phyloP scores from a whole-genome alignment of 2,888 invertebrate genomes.

The Crematogaster levior region DNA sequence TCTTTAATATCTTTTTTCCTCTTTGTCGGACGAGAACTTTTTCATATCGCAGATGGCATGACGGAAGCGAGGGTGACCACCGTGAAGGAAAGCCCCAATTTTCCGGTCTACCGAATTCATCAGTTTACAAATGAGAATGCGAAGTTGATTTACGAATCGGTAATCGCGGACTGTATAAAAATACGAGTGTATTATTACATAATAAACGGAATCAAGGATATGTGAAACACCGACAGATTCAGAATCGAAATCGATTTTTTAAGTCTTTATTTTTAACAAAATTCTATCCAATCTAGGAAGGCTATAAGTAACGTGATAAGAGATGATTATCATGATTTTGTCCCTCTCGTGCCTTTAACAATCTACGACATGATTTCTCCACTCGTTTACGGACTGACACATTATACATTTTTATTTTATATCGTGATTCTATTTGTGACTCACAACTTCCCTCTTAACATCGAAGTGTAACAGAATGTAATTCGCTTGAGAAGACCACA shows the following conservation, averaged over 20 bases:
- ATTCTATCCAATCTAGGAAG: too few species aligned
- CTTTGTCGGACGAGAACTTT: not conserved
- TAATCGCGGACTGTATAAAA: slow-evolving; percentile 15
- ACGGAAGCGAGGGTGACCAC: slow-evolving; percentile 74
- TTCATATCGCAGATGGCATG: slow-evolving; percentile 67
- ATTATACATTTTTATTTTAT: too few species aligned
- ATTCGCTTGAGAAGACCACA: too few species aligned
- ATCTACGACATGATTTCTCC: too few species aligned
- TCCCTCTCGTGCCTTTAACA: too few species aligned
- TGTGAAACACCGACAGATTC: not conserved
- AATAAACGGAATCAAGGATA: not conserved
- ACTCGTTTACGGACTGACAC: too few species aligned
- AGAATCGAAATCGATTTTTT: not conserved
- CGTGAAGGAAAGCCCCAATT: slow-evolving; percentile 77
- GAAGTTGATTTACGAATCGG: slow-evolving; percentile 31
- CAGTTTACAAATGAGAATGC: slow-evolving; percentile 24
- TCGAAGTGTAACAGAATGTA: too few species aligned
- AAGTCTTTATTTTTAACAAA: too few species aligned
- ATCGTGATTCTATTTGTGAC: too few species aligned
- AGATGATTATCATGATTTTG: not conserved
- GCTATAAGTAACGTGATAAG: too few species aligned
- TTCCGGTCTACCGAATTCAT: slow-evolving; percentile 76
- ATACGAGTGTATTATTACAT: not conserved
- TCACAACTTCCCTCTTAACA: too few species aligned
- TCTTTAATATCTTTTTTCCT: too few species aligned